Evolutionary conservation across 2,888 invertebrate species (phyloP).

Genomic region (Hemaris fuciformis): DNA sequence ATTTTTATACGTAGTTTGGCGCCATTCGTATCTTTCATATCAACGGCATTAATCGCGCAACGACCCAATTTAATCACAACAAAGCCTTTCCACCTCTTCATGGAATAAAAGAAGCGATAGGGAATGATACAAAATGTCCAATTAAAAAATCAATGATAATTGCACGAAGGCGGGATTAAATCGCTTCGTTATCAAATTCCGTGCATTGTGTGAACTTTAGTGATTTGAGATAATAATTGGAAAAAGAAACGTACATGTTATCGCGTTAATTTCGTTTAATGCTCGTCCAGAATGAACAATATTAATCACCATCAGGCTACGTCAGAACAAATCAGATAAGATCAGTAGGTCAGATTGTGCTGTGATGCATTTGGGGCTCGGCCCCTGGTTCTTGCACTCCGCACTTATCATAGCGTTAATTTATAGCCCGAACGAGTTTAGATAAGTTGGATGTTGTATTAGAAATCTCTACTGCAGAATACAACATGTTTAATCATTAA

Average conservation of each 20-base stretch:
- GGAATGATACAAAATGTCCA: not conserved
- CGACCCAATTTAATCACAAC: not conserved
- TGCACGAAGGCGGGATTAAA: not conserved
- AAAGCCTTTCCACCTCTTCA: not conserved
- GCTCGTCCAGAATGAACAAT: not conserved
- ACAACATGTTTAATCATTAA: not conserved
- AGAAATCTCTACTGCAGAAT: not conserved
- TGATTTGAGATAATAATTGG: not conserved
- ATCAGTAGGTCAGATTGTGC: slow-evolving; percentile 9
- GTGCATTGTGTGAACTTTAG: not conserved
- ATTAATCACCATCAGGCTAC: slow-evolving; percentile 12
- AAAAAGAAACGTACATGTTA: not conserved
- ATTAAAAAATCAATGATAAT: not conserved
- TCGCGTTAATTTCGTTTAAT: not conserved
- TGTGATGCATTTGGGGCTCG: not conserved
- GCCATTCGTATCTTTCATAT: not conserved
- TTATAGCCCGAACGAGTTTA: not conserved
- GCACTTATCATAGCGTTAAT: not conserved
- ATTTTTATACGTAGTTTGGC: not conserved
- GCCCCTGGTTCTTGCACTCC: not conserved
- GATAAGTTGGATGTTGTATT: not conserved
- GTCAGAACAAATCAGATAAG: slow-evolving; percentile 10
- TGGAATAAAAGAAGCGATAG: not conserved
- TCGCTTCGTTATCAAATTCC: not conserved
- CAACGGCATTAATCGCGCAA: not conserved